Evolutionary conservation across 2,113 vertebrate species (phyloP).

Genomic region (Ammodytes dubius): DNA sequence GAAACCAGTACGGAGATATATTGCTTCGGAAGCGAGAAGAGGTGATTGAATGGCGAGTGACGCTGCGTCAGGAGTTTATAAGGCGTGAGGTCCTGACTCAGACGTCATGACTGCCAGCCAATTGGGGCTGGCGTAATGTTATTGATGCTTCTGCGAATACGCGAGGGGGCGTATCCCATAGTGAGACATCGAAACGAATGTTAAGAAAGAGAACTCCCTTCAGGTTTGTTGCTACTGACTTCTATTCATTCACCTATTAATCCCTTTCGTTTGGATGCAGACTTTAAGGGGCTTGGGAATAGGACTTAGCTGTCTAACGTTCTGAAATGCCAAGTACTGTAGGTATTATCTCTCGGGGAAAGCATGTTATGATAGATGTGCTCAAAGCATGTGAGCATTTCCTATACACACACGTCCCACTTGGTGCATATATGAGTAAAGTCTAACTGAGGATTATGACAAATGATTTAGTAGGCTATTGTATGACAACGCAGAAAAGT

Average conservation of each 20-base stretch:
- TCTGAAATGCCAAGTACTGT: not conserved
- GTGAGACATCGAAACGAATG: too few species aligned
- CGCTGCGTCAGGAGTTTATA: too few species aligned
- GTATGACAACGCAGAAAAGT: not conserved
- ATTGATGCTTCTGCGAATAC: too few species aligned
- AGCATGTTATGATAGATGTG: not conserved
- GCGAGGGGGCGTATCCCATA: too few species aligned
- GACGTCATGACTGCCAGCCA: too few species aligned
- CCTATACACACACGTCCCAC: not conserved
- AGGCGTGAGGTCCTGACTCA: too few species aligned
- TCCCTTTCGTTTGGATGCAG: not conserved
- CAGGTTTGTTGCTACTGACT: not conserved
- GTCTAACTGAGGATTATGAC: not conserved
- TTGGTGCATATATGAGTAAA: not conserved
- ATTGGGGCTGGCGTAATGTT: too few species aligned
- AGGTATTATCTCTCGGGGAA: not conserved
- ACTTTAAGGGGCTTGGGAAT: not conserved
- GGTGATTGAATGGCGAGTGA: too few species aligned
- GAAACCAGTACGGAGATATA: too few species aligned
- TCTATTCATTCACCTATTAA: constrained; percentile 4
- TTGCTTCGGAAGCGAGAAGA: too few species aligned
- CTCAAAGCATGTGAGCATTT: not conserved
- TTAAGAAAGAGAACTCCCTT: too few species aligned
- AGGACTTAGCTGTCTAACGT: not conserved
- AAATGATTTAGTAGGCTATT: not conserved